Evolutionary conservation across 2,113 vertebrate species (phyloP).

Genomic region (Mixornis gularis): DNA sequence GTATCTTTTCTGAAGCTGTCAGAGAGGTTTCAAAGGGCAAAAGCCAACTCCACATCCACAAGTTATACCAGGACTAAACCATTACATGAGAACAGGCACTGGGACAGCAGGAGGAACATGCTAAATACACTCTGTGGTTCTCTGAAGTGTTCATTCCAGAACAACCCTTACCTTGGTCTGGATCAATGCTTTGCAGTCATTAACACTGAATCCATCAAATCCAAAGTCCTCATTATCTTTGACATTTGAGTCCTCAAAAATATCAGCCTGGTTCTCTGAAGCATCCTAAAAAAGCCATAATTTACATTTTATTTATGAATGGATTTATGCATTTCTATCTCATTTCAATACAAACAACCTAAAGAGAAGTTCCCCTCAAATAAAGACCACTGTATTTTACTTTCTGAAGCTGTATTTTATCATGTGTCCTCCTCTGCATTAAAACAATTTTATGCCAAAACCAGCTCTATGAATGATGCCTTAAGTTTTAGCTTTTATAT

Average conservation of each 20-base stretch:
- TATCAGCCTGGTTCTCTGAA: background rate
- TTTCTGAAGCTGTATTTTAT: background rate
- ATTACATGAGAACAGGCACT: background rate
- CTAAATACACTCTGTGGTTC: background rate
- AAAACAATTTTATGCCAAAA: background rate
- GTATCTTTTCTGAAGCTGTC: background rate
- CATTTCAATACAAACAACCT: background rate
- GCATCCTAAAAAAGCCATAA: slow-evolving; percentile 17
- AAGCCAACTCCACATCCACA: background rate
- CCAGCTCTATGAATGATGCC: background rate
- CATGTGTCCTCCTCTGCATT: background rate
- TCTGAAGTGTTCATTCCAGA: background rate
- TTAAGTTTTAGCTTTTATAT: background rate
- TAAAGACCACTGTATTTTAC: background rate
- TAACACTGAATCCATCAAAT: slow-evolving; percentile 1
- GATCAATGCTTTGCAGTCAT: slow-evolving; percentile 55
- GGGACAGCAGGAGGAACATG: background rate
- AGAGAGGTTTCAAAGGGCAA: background rate
- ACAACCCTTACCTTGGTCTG: slow-evolving; percentile 67
- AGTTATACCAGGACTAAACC: background rate
- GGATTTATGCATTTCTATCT: background rate
- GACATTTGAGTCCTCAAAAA: background rate
- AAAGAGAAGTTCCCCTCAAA: background rate
- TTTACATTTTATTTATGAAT: background rate
- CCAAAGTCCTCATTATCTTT: background rate